Evolutionary conservation across 2,888 invertebrate genomes (phyloP), one percentile per base, ranked within the genome.

Genomic region (Dicyrtomina minuta): DNA sequence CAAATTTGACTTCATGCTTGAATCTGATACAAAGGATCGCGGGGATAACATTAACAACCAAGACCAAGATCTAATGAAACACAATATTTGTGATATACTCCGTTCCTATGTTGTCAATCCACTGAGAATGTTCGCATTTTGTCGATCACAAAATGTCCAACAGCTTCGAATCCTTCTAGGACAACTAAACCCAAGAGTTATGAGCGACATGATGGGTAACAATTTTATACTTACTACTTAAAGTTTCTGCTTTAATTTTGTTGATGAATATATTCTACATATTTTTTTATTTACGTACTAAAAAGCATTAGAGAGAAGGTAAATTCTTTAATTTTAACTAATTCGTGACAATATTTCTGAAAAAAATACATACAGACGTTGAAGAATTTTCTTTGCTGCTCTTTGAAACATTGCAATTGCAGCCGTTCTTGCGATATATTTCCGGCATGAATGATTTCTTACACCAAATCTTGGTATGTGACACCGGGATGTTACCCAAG

Each of bases 1-100:
- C 1, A 49, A 49, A 49, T 49, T 49, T 49, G 49, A 49, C 17
- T 49, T 49, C 17, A 49, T 49, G 10, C 49, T 49, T 49, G 20
- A 49, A 49, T 49, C 49, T 12, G 17, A n/a, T 10, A 49, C 4
- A 10, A n/a, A 13, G 17, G 15, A 17, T 46, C 6, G 4, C 10
- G 10, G 10, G 2, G 20, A 10, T n/a, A 17, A 10, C 10, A 10
- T 49, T 10, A 49, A 49, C 22, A n/a, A n/a, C n/a, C n/a, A n/a
- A n/a, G 22, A n/a, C 17, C 17, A 49, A 49, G 15, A 49, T n/a
- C 17, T 49, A n/a, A 17, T 49, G 49, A n/a, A 10, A 20, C 22
- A 20, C 22, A 17, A 49, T 20, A 2, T 49, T 17, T 1, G 49
- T 10, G 49, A 49, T 20, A 22, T 17, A 20, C 49, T 49, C 1